Evolutionary conservation across 2,113 vertebrate genomes (phyloP).

Genomic region (Atherinomorus stipes): DNA sequence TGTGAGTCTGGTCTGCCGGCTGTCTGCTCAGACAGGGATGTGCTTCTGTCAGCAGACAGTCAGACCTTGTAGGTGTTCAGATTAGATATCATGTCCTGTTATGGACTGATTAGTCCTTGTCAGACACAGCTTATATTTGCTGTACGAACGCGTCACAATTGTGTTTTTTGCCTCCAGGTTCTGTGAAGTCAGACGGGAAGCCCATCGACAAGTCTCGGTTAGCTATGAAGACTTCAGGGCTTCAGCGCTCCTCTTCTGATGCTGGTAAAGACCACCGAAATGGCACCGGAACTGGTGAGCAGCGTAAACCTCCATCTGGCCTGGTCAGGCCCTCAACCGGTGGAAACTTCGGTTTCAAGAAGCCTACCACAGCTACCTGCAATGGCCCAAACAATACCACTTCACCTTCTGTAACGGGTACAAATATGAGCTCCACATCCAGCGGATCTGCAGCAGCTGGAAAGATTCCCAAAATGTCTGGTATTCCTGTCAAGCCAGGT

Average conservation of each 20-base stretch:
- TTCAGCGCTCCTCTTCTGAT: constrained; percentile 94
- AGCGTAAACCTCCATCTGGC: constrained; percentile 93
- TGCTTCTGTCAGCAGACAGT: constrained; percentile 62
- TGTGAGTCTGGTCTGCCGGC: constrained; percentile 41
- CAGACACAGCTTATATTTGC: constrained; percentile 9
- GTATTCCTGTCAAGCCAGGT: constrained; percentile 93
- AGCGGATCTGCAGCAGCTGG: constrained; percentile 81
- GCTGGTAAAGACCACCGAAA: constrained; percentile 89
- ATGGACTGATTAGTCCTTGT: constrained; percentile 46
- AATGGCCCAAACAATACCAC: constrained; percentile 65
- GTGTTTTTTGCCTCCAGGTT: constrained; percentile 47
- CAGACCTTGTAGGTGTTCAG: constrained; percentile 65
- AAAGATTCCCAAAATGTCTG: constrained; percentile 91
- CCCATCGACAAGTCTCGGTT: constrained; percentile 90
- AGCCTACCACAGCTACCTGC: constrained; percentile 83
- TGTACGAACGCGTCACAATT: constrained; percentile 34
- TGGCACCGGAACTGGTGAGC: constrained; percentile 75
- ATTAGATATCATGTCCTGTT: constrained; percentile 62
- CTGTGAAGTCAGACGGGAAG: constrained; percentile 80
- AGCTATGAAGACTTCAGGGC: constrained; percentile 87
- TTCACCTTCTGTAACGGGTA: constrained; percentile 81
- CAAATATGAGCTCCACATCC: constrained; percentile 66
- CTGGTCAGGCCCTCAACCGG: constrained; percentile 89
- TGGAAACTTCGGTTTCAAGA: constrained; percentile 94
- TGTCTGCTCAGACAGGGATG: constrained; percentile 45